Percentiles rank a stretch among this genome's conserved stretches.
Conservation (phyloP, 2,888 invertebrate species). For the Drepana falcataria region DNA sequence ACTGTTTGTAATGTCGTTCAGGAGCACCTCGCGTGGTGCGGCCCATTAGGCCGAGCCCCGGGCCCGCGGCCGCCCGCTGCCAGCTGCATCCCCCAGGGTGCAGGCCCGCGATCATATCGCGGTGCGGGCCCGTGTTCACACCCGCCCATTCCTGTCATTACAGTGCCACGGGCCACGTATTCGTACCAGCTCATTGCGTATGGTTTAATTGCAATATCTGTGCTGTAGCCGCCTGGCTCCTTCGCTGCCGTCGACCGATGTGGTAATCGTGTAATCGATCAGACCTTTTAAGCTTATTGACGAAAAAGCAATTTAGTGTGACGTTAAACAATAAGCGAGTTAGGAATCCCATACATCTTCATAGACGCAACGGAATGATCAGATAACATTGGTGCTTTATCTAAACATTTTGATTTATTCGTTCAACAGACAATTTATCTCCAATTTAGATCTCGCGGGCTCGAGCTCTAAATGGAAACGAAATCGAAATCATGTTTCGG, state of each 20-base stretch:
- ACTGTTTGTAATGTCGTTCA: not conserved
- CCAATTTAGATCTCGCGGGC: not conserved
- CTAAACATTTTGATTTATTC: constrained; percentile 4
- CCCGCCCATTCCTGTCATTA: not conserved
- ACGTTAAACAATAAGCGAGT: constrained; percentile 13
- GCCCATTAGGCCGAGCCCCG: constrained; percentile 45
- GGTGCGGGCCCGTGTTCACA: constrained; percentile 14
- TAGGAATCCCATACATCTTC: constrained; percentile 23
- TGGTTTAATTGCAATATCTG: not conserved
- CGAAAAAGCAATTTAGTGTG: constrained; percentile 20
- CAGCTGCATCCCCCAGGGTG: constrained; percentile 15
- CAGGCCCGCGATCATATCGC: constrained; percentile 1
- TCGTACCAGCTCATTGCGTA: no score
- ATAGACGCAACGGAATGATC: not conserved
- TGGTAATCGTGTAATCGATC: not conserved
- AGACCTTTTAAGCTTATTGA: constrained; percentile 19
- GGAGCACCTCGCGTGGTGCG: constrained; percentile 12
- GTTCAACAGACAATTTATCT: constrained; percentile 2
- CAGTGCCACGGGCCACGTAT: not conserved
- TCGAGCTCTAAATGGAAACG: constrained; percentile 1
- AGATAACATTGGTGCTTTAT: constrained; percentile 1
- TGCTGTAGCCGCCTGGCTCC: not conserved
- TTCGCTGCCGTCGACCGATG: not conserved
- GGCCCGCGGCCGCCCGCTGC: constrained; percentile 20
- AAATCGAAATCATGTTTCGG: constrained; percentile 3